Conservation (phyloP, 2,113 vertebrate genomes). For the Oostethus manadensis region DNA sequence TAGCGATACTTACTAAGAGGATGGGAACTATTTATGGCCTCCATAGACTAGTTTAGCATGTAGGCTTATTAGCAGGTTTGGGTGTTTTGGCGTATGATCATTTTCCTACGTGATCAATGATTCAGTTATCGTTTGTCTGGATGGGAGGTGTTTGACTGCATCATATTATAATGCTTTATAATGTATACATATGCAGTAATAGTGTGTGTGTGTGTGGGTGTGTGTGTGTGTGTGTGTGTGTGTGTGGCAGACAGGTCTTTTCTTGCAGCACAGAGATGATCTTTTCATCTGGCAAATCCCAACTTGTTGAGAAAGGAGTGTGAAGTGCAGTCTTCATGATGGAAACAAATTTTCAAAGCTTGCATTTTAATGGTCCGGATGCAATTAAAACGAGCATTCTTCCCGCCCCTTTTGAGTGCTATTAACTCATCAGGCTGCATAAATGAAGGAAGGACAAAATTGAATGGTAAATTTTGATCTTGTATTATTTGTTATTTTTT, state of each 20-base stretch:
- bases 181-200: background rate
- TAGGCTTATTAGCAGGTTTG: background rate
- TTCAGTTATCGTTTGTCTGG: background rate
- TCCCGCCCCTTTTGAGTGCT: too few species aligned
- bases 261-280: slow-evolving; percentile 66
- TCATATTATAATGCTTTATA: background rate
- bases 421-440: too few species aligned
- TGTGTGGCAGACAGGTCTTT: slow-evolving; percentile 63
- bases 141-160: background rate
- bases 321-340: slow-evolving; percentile 39
- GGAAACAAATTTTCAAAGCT: slow-evolving; percentile 13
- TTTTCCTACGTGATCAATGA: background rate
- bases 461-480: too few species aligned
- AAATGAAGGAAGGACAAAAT: too few species aligned
- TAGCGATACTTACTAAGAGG: background rate
- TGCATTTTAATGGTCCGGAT: background rate
- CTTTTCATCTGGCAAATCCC: slow-evolving; percentile 61
- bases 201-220: slow-evolving; percentile 9
- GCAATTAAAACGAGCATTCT: too few species aligned
- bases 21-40: background rate
- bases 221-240: slow-evolving; percentile 12
- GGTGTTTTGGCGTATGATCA: too few species aligned
- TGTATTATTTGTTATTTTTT: too few species aligned
- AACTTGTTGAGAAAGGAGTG: slow-evolving; percentile 56
- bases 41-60: background rate